Evolutionary conservation across 2,113 vertebrate genomes (phyloP), one percentile per base, ranked within the genome.

Genomic region (Seriola rivoliana): DNA sequence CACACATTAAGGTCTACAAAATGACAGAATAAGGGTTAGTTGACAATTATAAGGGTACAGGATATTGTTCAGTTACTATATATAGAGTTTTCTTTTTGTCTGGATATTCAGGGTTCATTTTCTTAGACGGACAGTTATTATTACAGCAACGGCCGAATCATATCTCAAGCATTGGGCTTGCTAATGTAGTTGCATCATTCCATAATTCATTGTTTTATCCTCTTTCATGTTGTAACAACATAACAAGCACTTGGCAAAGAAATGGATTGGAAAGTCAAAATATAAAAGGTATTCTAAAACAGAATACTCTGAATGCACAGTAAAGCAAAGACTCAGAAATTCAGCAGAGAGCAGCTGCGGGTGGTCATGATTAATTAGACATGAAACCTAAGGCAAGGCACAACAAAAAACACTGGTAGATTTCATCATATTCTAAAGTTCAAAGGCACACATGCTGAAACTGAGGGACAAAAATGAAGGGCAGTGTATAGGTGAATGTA

Each of bases 361-460:
- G 17, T 71, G 71, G 60, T 75, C 29, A 75, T 71, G 50, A 85
- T 72, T 64, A 75, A 76, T 75, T 82, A 72, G 71, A 82, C 71
- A 85, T 32, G 50, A 62, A 54, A 67, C 60, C 60, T 11, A 9
- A 75, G 62, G 82, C 55, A 63, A 65, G 46, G 64, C 32, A 55
- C 46, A 54, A 68, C 75, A 78, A 69, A 60, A 72, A 63, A 11
- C 62, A 55, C 62, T 34, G 63, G 19, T n/a, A 36, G 54, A 78
- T 78, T 78, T 44, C 63, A 74, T 78, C 60, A 62, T 14, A 16
- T 50, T 52, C 59, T 11, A 34, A 13, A 60, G 38, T 55, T 85
- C 72, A 76, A 52, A 57, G 25, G 62, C 23, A 42, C n/a, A n/a
- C 13, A 14, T 29, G 23, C 65, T 70, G 8, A 67, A 16, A 66